These are phyloP conservation scores for Amiota minor DNA, from an alignment of 2,888 invertebrate genomes.

Conservation along the genomic window DNA sequence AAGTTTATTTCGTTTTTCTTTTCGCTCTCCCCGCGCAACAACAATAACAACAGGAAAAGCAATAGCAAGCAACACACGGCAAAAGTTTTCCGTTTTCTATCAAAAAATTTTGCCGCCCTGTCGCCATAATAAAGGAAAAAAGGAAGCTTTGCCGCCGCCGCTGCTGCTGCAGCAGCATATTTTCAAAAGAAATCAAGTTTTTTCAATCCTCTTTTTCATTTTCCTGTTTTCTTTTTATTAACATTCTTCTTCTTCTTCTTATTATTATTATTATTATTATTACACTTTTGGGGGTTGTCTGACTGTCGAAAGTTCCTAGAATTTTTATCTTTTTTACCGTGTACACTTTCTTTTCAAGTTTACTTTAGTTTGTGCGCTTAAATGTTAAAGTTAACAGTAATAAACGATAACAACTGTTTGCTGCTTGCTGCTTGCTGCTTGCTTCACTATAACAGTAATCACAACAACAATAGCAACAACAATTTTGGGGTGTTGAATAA, in stretches of 20 bases:
- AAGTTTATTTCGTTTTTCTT: background rate
- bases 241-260: constrained; percentile 39
- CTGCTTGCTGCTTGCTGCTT: too few relatives aligned
- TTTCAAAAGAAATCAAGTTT: background rate
- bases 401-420: too few relatives aligned
- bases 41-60: background rate
- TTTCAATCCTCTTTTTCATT: constrained; percentile 13
- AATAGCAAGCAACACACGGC: background rate
- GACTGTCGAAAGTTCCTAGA: background rate
- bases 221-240: constrained; percentile 39
- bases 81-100: constrained; percentile 45
- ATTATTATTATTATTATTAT: too few relatives aligned
- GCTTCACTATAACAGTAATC: too few relatives aligned
- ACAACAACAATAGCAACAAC: too few relatives aligned
- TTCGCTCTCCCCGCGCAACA: background rate
- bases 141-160: constrained; percentile 8
- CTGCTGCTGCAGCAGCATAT: background rate
- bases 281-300: too few relatives aligned
- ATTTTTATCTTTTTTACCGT: background rate
- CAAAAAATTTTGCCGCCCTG: constrained; percentile 5
- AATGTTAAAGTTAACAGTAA: background rate
- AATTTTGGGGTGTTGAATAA: too few relatives aligned
- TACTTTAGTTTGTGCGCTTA: background rate
- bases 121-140: constrained; percentile 29
- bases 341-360: background rate